Base-by-base conservation (phyloP, 23 tunicate species). In the Styela clava region DNA sequence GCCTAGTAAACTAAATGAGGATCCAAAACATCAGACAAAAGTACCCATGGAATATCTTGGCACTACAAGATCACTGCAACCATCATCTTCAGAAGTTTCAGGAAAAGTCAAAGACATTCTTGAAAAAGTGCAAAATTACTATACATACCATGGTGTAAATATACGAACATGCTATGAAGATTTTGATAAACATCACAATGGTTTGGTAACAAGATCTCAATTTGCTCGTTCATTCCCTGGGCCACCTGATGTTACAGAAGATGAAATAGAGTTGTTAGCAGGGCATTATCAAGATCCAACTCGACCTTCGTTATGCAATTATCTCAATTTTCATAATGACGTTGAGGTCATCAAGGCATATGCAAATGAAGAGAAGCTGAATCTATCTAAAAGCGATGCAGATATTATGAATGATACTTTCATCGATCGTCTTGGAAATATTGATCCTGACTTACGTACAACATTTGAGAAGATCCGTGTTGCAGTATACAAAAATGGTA, bases 321-420 rank as follows among this genome's bases (percentile, higher is more conserved):
- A 93, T 79, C 84, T 93, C 31, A 93, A 93, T 80, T 93, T 93
- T 76, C 94, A 86, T 61, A 80, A 88, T 62, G 98, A 93, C 77
- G 83, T 93, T 35, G 89, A 87, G 68, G 79, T 84, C 3, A 51
- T 93, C 3, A 81, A 82, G 69, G 51, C 78, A 32, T 62, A 44
- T 32, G 74, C 89, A 32, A 52, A 67, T 20, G 26, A 28, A 44
- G 90, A 83, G 27, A 73, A 73, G 70, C 44, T 91, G 20, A 79
- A 83, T 24, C 29, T 86, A 79, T 68, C 68, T 0, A 28, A 71
- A 20, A 44, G 27, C 30, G 65, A 76, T 24, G 7, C 44, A 16
- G 7, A 12, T 36, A 63, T 32, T 5, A 65, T 83, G n/a, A 69
- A 51, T 18, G 21, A 28, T 22, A 36, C 82, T 22, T 51, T 34